Conservation (phyloP, 1,140 invertebrate species). For the Maniola jurtina region DNA sequence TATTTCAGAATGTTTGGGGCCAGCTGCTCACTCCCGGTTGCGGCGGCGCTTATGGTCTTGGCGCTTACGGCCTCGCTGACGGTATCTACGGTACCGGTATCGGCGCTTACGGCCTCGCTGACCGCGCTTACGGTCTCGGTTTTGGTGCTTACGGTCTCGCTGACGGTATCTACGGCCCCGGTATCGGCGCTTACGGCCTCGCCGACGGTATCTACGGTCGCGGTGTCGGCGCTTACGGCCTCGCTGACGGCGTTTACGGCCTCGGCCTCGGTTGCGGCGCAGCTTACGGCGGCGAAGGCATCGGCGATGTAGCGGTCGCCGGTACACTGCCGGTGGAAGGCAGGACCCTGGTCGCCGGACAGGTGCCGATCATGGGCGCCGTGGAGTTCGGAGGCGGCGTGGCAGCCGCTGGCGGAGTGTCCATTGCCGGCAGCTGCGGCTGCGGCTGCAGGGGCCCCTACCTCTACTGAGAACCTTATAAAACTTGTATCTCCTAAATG, state of each 20-base stretch:
- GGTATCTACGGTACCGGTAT: too few species aligned
- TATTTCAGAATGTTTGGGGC: background rate
- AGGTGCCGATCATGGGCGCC: background rate
- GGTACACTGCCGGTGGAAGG: constrained; percentile 33
- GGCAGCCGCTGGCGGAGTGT: constrained; percentile 33
- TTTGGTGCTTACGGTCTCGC: too few species aligned
- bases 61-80: background rate
- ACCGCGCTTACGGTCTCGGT: too few species aligned
- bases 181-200: too few species aligned
- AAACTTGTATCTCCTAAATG: too few species aligned
- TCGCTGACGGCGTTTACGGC: background rate
- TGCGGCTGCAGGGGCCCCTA: background rate
- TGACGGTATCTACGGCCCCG: background rate
- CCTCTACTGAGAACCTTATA: background rate
- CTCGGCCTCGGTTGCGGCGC: background rate
- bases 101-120: too few species aligned
- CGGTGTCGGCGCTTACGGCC: background rate
- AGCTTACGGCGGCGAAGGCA: constrained; percentile 36
- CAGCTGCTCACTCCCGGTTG: too few species aligned
- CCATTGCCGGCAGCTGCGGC: constrained; percentile 36
- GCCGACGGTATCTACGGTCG: background rate
- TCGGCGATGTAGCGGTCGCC: constrained; percentile 36
- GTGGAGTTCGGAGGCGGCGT: constrained; percentile 29
- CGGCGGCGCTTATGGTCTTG: too few species aligned
- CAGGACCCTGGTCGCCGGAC: constrained; percentile 11